These are phyloP conservation scores for Cuculus canorus DNA, from an alignment of 2,797 vertebrate genomes.

Conservation along the genomic window DNA sequence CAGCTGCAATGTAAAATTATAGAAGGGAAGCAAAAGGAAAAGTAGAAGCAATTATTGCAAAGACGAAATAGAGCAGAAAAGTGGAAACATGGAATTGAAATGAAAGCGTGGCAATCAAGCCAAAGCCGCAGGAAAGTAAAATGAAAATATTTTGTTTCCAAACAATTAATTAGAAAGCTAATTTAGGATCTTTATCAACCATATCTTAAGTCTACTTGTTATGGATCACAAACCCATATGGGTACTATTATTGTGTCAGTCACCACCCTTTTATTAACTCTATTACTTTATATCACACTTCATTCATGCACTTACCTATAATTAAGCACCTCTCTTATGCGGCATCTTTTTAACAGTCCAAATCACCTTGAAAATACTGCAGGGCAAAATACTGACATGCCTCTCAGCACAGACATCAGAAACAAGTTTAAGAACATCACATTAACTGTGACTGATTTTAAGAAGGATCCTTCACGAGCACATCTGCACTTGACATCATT, in stretches of 20 bases:
- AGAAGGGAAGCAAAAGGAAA: conserved; percentile 8
- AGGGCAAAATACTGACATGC: neutral
- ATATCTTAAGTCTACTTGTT: conserved; percentile 42
- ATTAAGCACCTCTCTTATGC: conserved; percentile 44
- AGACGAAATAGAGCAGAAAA: conserved; percentile 42
- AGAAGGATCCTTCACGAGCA: neutral
- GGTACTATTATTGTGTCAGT: conserved; percentile 30
- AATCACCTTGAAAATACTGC: conserved; percentile 56
- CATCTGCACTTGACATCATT: neutral
- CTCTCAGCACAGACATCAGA: neutral
- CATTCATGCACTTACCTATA: conserved; percentile 13
- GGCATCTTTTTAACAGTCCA: conserved; percentile 44
- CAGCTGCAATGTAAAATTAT: conserved; percentile 39
- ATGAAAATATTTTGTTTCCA: conserved; percentile 73
- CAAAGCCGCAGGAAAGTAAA: conserved; percentile 36
- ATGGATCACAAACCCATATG: conserved; percentile 57
- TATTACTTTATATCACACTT: conserved; percentile 44
- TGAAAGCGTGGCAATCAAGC: conserved; percentile 38
- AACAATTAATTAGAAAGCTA: conserved; percentile 68
- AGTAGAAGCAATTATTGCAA: conserved; percentile 48
- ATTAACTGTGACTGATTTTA: conserved; percentile 37
- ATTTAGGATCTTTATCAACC: conserved; percentile 59
- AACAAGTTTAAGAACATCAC: neutral
- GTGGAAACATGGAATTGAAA: conserved; percentile 39
- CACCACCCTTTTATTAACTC: conserved; percentile 53